Evolutionary conservation across 2,113 vertebrate genomes (phyloP).

Genomic region (Catagonus wagneri): DNA sequence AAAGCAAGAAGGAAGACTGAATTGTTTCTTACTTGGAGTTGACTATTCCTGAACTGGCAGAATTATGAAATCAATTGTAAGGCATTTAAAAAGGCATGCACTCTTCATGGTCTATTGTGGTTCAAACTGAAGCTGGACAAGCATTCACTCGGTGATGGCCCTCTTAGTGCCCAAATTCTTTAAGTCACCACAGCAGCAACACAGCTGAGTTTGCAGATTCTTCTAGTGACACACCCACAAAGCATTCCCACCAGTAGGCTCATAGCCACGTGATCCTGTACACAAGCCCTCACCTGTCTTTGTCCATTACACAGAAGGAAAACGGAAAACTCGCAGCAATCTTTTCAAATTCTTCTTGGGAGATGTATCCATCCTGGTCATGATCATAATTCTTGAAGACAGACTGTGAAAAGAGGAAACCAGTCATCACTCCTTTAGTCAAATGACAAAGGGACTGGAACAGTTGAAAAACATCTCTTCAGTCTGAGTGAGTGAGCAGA

Average conservation of each 20-base stretch:
- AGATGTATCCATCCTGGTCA: constrained; percentile 97
- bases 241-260: background rate
- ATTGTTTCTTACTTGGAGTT: background rate
- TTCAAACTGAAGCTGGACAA: background rate
- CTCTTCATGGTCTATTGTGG: background rate
- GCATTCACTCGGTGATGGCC: background rate
- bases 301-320: constrained; percentile 98
- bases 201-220: background rate
- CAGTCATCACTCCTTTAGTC: background rate
- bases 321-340: constrained; percentile 97
- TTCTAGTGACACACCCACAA: background rate
- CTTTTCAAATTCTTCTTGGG: constrained; percentile 97
- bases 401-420: constrained; percentile 87
- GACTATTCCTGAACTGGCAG: background rate
- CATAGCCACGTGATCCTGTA: background rate
- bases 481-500: background rate
- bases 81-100: background rate
- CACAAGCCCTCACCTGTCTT: constrained; percentile 91
- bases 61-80: background rate
- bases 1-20: background rate
- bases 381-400: constrained; percentile 99
- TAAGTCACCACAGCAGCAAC: background rate
- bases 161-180: background rate
- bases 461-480: background rate
- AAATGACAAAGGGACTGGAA: background rate